Conservation (phyloP, 2,888 invertebrate genomes). For the Pelosia muscerda region DNA sequence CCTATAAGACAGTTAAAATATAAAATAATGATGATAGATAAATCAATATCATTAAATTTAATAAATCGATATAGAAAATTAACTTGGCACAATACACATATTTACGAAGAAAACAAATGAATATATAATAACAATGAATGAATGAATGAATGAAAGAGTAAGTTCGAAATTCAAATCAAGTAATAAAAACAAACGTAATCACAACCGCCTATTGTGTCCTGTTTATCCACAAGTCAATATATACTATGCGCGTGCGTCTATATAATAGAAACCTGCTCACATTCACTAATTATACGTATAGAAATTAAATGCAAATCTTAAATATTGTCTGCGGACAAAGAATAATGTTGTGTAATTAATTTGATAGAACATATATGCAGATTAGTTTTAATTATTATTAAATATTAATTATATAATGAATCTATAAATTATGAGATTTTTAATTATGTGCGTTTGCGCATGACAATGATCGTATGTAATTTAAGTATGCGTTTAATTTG, state of each 20-base stretch:
- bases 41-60: no score
- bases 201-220: background rate
- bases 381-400: slow-evolving; percentile 11
- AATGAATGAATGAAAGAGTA: background rate
- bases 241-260: slow-evolving; percentile 11
- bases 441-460: slow-evolving; percentile 17
- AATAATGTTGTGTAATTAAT: slow-evolving; percentile 23
- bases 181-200: background rate
- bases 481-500: slow-evolving; percentile 27
- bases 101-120: background rate
- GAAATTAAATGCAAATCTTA: slow-evolving; percentile 24
- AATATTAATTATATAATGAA: slow-evolving; percentile 33
- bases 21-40: no score
- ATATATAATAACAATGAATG: background rate
- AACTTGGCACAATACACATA: background rate
- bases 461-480: slow-evolving; percentile 24
- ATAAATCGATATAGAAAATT: no score
- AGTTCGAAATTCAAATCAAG: background rate
- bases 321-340: slow-evolving; percentile 17
- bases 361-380: slow-evolving; percentile 14
- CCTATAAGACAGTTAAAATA: no score
- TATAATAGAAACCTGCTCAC: slow-evolving; percentile 17
- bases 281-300: slow-evolving; percentile 14
- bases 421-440: slow-evolving; percentile 38
- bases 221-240: background rate